Base-by-base conservation (phyloP, 2,888 invertebrate genomes). In the Gisinianus flammeolus region DNA sequence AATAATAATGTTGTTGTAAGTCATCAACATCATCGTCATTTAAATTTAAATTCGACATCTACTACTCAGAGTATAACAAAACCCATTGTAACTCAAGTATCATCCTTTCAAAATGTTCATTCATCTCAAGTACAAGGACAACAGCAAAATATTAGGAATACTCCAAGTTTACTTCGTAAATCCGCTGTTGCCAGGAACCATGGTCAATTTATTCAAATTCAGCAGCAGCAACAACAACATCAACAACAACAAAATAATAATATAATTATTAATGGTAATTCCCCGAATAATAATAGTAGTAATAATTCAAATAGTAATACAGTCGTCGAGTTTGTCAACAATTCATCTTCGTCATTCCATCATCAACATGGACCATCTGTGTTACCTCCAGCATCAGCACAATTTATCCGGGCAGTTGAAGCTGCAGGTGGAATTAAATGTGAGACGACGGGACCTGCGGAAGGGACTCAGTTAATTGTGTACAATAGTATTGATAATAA, bases 1-100 rank as follows among this genome's bases (percentile, higher is more conserved):
- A 6, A 19, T 16, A 54, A 54, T 3, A n/a, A 16, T n/a, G n/a
- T 54, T 54, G 16, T 28, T 28, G 30, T 64, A 22, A n/a, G n/a
- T 58, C 58, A 22, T 58, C 69, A 30, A 35, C 24, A 12, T 4
- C 28, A 19, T 16, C 77, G 26, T 16, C 62, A 62, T 22, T 70
- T 31, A 24, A 56, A 44, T n/a, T 16, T 16, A 16, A 76, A 67
- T 26, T 67, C 67, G 8, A 77, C 77, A 4, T 56, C 58, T 8
- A 77, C 77, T 16, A 77, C 77, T n/a, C 77, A 77, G 33, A 58
- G 58, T 31, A 77, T 77, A n/a, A 62, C 70, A 6, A 77, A 77
- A 35, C 71, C 77, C 0, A 19, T 77, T 10, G 64, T 54, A 6
- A 28, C 71, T n/a, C 62, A 30, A 4, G 52, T 35, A 16, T 35